Base-by-base conservation (phyloP, 2,797 vertebrate genomes). In the Eremophila alpestris region DNA sequence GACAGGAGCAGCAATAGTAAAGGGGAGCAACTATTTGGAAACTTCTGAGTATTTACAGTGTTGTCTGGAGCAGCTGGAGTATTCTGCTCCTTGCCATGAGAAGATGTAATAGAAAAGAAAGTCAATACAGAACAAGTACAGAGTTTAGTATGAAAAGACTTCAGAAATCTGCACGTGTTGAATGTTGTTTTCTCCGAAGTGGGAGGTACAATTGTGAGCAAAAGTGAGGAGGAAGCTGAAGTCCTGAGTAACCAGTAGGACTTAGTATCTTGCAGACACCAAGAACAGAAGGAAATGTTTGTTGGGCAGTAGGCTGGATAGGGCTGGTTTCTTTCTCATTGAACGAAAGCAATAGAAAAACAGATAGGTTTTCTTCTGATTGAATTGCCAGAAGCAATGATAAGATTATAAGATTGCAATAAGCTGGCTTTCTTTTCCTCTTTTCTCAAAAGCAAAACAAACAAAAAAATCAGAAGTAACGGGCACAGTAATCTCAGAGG, bases 341-440 rank as follows among this genome's bases (percentile, higher is more conserved):
- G 74, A 85, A 68, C 41, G 84, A 70, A 89, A 91, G 84, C 36
- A 78, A 46, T 62, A 74, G 56, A 49, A 83, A 76, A 93, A 17
- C 49, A 58, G 82, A 34, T 87, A 79, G 52, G 16, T 54, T 95
- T 94, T 94, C 78, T 36, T 89, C 68, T 88, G 77, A 64, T 59
- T 93, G 79, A 90, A 71, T 76, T 93, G 90, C 92, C 63, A 60
- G 89, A 88, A 93, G 89, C 76, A 76, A 12, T 59, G 68, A 54
- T 91, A 81, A 92, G 86, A 71, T 69, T 85, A 41, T 89, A 68
- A 74, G 65, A 55, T 58, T 95, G 69, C 87, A 93, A 32, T 77
- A 88, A 91, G 63, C 68, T 95, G 82, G 29, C 40, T 94, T 86
- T 56, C 62, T 94, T 94, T 74, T 73, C 58, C 40, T 80, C 22